A percentile compares a stretch with the other conserved stretches of the same genome.
Conservation (phyloP, 2,113 vertebrate genomes). For the Pithys albifrons region DNA sequence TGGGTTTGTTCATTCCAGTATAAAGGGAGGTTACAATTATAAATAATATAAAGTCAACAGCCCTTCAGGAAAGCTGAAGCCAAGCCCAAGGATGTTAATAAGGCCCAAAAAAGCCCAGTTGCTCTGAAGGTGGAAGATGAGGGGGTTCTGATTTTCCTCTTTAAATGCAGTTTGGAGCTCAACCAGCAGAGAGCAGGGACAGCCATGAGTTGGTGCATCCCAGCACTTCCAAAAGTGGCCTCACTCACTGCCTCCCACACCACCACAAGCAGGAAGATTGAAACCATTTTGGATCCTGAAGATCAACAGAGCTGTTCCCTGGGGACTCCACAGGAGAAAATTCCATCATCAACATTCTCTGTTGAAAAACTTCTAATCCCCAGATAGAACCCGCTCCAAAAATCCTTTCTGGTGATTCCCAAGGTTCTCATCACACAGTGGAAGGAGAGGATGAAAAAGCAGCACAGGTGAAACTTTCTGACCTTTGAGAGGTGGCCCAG, state of each 20-base stretch:
- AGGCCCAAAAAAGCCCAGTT: neutral
- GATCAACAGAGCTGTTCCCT: neutral
- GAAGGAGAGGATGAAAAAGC: neutral
- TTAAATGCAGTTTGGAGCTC: slow-evolving; percentile 41
- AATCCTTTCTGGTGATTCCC: neutral
- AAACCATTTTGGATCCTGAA: neutral
- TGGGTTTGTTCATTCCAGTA: neutral
- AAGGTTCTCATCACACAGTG: neutral
- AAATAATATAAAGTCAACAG: neutral
- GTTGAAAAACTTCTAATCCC: neutral
- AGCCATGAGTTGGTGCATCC: neutral
- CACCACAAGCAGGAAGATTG: neutral
- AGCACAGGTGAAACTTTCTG: neutral
- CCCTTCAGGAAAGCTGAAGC: slow-evolving; percentile 7
- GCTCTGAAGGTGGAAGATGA: neutral
- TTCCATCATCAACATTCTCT: neutral
- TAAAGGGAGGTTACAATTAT: neutral
- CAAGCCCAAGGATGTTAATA: neutral
- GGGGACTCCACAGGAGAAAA: neutral
- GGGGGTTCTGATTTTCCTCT: neutral
- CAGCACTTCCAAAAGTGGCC: neutral
- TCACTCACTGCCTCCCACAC: neutral
- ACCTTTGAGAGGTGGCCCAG: neutral
- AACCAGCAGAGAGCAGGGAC: slow-evolving; percentile 61
- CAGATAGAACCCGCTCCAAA: neutral